Percentiles rank a stretch among this genome's conserved stretches.
These are phyloP conservation scores for Laodelphax striatellus DNA, from an alignment of 1,140 invertebrate species.

Conservation along the genomic window DNA sequence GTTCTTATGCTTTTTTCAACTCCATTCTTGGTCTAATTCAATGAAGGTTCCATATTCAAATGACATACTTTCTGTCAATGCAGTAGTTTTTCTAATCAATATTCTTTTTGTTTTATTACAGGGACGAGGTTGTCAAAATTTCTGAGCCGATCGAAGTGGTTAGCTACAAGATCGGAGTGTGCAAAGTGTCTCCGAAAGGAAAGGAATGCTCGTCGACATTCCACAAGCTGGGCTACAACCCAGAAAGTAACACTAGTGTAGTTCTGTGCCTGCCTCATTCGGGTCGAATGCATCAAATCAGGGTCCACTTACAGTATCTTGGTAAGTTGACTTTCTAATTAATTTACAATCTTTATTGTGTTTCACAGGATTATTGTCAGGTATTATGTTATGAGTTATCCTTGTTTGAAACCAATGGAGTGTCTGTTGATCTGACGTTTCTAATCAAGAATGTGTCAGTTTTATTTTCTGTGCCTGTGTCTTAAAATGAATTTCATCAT, in stretches of 20 bases:
- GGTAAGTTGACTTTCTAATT: slow-evolving; percentile 30
- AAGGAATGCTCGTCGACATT: slow-evolving; percentile 87
- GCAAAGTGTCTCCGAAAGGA: slow-evolving; percentile 78
- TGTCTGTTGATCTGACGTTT: too few species aligned
- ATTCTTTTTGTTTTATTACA: slow-evolving; percentile 33
- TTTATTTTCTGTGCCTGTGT: too few species aligned
- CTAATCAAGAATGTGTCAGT: too few species aligned
- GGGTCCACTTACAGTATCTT: slow-evolving; percentile 96
- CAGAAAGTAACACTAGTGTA: slow-evolving; percentile 67
- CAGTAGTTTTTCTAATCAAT: too few species aligned
- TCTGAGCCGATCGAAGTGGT: slow-evolving; percentile 86
- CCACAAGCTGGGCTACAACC: slow-evolving; percentile 75
- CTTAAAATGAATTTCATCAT: too few species aligned
- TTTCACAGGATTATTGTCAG: not conserved
- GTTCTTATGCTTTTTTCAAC: too few species aligned
- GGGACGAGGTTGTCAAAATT: slow-evolving; percentile 55
- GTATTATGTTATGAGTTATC: too few species aligned
- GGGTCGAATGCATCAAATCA: slow-evolving; percentile 96
- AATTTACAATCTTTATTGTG: not conserved
- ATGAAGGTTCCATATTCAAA: too few species aligned
- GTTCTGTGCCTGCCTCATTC: slow-evolving; percentile 88
- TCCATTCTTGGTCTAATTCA: too few species aligned
- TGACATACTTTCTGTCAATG: too few species aligned
- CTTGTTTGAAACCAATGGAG: too few species aligned
- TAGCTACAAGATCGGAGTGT: slow-evolving; percentile 91